A percentile compares a stretch with the other conserved stretches of the same genome.
Conservation (phyloP, 2,888 invertebrate genomes). For the Blastobasis adustella region DNA sequence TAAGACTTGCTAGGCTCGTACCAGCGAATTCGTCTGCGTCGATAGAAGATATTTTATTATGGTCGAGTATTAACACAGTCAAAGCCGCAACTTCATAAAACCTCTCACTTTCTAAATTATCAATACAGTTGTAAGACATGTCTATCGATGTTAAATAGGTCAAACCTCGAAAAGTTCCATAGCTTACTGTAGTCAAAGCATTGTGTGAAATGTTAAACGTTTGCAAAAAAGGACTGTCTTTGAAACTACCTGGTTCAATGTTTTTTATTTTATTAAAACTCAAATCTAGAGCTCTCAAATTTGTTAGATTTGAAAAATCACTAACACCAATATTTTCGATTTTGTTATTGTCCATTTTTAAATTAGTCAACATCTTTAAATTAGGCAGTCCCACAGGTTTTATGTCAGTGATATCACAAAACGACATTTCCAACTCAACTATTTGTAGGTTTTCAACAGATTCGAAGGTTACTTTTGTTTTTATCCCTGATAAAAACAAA, state of each 20-base stretch:
- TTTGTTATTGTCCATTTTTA: slow-evolving; percentile 35
- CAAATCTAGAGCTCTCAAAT: slow-evolving; percentile 33
- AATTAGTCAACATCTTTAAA: slow-evolving; percentile 22
- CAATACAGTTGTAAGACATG: slow-evolving; percentile 42
- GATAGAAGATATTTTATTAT: slow-evolving; percentile 38
- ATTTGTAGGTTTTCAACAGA: slow-evolving; percentile 18
- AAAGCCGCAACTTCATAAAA: slow-evolving; percentile 39
- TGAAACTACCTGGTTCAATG: slow-evolving; percentile 47
- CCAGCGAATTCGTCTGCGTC: slow-evolving; percentile 33
- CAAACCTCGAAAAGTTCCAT: slow-evolving; percentile 44
- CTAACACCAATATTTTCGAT: slow-evolving; percentile 15
- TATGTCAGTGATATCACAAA: slow-evolving; percentile 29
- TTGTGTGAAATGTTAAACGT: slow-evolving; percentile 49
- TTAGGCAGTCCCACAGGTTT: slow-evolving; percentile 24
- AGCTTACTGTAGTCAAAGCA: slow-evolving; percentile 28
- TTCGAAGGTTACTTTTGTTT: slow-evolving; percentile 23
- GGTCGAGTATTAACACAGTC: slow-evolving; percentile 36
- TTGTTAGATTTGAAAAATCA: slow-evolving; percentile 1
- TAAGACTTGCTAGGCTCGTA: slow-evolving; percentile 31
- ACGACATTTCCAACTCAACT: slow-evolving; percentile 26
- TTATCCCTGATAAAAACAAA: slow-evolving; percentile 35
- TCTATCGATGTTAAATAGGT: slow-evolving; percentile 34
- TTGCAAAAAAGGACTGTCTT: slow-evolving; percentile 30
- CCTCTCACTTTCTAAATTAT: slow-evolving; percentile 37
- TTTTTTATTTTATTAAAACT: slow-evolving; percentile 40